Evolutionary conservation across 2,888 invertebrate genomes (phyloP).

Genomic region (Oligia fasciuncula): DNA sequence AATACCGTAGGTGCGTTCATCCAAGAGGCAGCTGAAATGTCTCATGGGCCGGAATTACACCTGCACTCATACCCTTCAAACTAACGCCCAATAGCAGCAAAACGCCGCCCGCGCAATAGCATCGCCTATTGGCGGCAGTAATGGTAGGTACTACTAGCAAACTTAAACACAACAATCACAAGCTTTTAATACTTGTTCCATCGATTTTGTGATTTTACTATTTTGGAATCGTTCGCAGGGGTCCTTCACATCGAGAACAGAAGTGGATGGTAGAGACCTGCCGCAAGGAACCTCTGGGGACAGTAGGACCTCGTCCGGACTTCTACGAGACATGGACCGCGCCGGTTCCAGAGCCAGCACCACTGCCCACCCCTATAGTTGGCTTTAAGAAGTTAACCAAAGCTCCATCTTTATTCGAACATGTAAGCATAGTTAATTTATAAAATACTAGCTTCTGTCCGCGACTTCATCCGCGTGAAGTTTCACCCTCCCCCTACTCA

Average conservation of each 20-base stretch:
- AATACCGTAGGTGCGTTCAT: neutral
- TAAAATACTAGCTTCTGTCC: neutral
- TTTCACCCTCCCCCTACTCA: no score
- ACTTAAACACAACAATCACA: neutral
- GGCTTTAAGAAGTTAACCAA: fast-evolving
- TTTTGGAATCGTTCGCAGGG: conserved; percentile 4
- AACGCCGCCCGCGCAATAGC: neutral
- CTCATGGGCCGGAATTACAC: neutral
- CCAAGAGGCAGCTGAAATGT: neutral
- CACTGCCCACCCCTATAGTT: neutral
- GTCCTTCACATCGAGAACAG: neutral
- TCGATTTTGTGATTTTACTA: neutral
- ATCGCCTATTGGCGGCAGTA: neutral
- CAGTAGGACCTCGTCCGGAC: conserved; percentile 22
- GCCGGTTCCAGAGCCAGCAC: neutral
- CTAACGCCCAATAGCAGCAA: neutral
- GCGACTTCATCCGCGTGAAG: no score
- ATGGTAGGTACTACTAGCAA: neutral
- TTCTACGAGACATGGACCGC: conserved; percentile 2
- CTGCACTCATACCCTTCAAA: neutral
- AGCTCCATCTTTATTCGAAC: fast-evolving
- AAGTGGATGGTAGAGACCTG: conserved; percentile 17
- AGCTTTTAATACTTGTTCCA: neutral
- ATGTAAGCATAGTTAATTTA: conserved; percentile 10
- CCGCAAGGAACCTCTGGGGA: neutral